Evolutionary conservation across 2,113 vertebrate species (phyloP).

Genomic region (Rostratula benghalensis): DNA sequence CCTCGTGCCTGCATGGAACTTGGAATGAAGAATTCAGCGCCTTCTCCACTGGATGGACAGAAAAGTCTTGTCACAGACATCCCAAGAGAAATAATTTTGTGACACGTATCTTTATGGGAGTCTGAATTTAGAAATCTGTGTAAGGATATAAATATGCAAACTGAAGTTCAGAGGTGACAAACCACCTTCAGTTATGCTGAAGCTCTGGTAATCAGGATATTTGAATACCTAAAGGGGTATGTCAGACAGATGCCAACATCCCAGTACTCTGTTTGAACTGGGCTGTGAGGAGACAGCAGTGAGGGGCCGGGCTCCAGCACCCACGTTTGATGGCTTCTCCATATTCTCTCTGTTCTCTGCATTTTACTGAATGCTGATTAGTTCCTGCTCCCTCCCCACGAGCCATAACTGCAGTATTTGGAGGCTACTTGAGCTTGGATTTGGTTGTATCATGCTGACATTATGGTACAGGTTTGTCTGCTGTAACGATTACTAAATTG

Average conservation of each 20-base stretch:
- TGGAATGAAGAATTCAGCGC: neutral
- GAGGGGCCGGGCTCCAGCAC: neutral
- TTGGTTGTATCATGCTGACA: neutral
- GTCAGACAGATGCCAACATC: neutral
- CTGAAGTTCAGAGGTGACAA: neutral
- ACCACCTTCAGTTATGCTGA: fast-evolving
- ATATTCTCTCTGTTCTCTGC: neutral
- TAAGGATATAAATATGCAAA: neutral
- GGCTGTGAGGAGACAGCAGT: neutral
- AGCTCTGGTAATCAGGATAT: neutral
- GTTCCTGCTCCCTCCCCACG: neutral
- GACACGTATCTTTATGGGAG: neutral
- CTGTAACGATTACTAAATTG: neutral
- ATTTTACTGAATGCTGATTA: neutral
- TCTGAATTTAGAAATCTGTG: neutral
- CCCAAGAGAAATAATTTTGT: neutral
- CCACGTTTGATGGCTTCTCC: neutral
- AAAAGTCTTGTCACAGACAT: neutral
- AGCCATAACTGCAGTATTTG: neutral
- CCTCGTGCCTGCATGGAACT: fast-evolving
- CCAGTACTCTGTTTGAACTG: neutral
- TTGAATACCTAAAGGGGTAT: too few species aligned
- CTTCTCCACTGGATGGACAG: neutral
- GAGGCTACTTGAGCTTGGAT: neutral
- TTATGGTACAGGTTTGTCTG: neutral